Evolutionary conservation across 2,888 invertebrate species (phyloP), one percentile per base, ranked within the genome.

Genomic region (Adineta ricciae): DNA sequence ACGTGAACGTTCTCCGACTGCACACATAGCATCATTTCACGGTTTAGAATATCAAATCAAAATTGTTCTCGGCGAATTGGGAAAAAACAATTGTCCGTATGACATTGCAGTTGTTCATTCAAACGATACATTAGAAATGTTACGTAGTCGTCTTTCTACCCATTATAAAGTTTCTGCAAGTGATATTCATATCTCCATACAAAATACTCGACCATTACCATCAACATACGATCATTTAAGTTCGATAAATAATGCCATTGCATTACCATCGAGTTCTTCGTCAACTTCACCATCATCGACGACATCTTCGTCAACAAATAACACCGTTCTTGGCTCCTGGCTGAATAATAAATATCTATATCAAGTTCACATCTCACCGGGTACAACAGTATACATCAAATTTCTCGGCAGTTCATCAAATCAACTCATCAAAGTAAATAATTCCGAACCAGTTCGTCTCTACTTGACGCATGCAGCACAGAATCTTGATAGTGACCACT

Each of bases 41-140:
- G 78, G 78, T 78, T 78, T 78, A 78, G 78, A 78, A 78, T 78
- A 41, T 78, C 78, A 78, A 78, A 41, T 78, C 4, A 78, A 78
- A 78, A 24, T 78, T 16, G n/a, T 78, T 14, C 78, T 78, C 0
- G 78, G 78, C 1, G 78, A 78, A 41, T 78, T 78, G n/a, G 38
- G 38, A 24, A 38, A 78, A 78, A 38, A 9, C 21, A 78, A 78
- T 78, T 41, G 38, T 78, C 41, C 24, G 7, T 78, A 78, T 41
- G 78, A 78, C n/a, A 41, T 78, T n/a, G 41, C 11, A 2, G 24
- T n/a, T 41, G 78, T 78, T 78, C 78, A 78, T 78, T 41, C 41
- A 41, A 78, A 78, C 41, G 78, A 78, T 41, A 78, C 78, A 78
- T 32, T 78, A 24, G 78, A 78, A 41, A 41, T 41, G 41, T 78